These are phyloP conservation scores for Eristalinus aeneus DNA, from an alignment of 2,888 invertebrate genomes.

Conservation along the genomic window DNA sequence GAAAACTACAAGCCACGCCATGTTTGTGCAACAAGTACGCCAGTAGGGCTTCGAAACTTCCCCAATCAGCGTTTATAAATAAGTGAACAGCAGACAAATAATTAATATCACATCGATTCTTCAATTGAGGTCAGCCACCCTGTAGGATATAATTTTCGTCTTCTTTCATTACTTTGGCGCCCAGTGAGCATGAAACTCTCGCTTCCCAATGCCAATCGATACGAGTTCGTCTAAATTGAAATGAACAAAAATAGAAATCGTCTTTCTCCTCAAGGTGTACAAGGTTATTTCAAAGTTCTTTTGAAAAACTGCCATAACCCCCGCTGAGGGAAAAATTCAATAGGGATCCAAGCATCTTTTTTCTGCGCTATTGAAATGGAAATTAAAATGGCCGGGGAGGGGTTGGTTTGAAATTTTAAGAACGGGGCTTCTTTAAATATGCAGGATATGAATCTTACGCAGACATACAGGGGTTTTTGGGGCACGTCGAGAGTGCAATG, in stretches of 20 bases:
- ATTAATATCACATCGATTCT: constrained; percentile 10
- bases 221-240: not conserved
- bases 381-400: not conserved
- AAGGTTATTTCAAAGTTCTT: not conserved
- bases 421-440: not conserved
- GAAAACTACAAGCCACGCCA: not conserved
- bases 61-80: not conserved
- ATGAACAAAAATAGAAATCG: not conserved
- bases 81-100: constrained; percentile 13
- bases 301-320: not conserved
- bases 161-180: not conserved
- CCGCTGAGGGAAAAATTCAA: not conserved
- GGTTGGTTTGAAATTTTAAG: too few relatives aligned
- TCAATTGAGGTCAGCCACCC: constrained; percentile 16
- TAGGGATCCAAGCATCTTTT: not conserved
- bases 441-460: not conserved
- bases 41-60: not conserved
- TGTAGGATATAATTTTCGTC: not conserved
- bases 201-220: not conserved
- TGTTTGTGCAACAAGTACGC: not conserved
- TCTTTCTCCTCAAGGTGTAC: not conserved
- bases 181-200: not conserved
- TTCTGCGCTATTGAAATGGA: not conserved
- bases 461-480: not conserved
- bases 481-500: not conserved